Conservation (phyloP, 2,797 vertebrate genomes). For the Labeo calbasu region DNA sequence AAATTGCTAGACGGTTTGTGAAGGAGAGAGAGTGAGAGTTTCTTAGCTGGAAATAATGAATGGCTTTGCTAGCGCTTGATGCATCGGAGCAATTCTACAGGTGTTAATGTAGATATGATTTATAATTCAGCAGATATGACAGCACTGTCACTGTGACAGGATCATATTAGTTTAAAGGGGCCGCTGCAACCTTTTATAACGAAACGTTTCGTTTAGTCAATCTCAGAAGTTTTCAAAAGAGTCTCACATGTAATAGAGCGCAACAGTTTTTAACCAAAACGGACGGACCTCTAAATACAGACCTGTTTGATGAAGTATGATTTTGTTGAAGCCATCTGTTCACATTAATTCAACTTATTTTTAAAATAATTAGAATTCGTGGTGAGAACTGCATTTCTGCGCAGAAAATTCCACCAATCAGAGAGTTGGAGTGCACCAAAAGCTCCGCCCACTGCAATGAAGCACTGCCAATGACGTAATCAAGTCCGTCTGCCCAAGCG, state of each 20-base stretch:
- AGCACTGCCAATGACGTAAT: too few species aligned
- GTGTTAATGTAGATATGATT: constrained; percentile 53
- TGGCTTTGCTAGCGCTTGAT: constrained; percentile 54
- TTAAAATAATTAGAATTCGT: background rate
- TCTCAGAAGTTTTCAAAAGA: background rate
- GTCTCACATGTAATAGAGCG: too few species aligned
- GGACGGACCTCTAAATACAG: too few species aligned
- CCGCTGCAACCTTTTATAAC: background rate
- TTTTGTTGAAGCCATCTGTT: too few species aligned
- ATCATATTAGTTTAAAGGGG: background rate
- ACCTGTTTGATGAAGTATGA: too few species aligned
- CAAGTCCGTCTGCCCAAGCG: too few species aligned
- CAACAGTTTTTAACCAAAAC: too few species aligned
- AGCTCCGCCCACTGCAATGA: too few species aligned
- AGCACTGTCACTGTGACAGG: background rate
- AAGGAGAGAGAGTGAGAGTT: background rate
- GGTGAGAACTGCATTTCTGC: background rate
- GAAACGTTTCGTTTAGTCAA: background rate
- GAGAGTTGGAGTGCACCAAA: background rate
- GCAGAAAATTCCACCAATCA: background rate
- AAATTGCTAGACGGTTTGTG: constrained; percentile 34
- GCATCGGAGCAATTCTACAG: constrained; percentile 64
- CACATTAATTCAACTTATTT: background rate
- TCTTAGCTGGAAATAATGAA: constrained; percentile 61
- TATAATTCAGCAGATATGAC: constrained; percentile 13